Conservation (phyloP, 2,113 vertebrate genomes). For the Brachypteracias leptosomus region DNA sequence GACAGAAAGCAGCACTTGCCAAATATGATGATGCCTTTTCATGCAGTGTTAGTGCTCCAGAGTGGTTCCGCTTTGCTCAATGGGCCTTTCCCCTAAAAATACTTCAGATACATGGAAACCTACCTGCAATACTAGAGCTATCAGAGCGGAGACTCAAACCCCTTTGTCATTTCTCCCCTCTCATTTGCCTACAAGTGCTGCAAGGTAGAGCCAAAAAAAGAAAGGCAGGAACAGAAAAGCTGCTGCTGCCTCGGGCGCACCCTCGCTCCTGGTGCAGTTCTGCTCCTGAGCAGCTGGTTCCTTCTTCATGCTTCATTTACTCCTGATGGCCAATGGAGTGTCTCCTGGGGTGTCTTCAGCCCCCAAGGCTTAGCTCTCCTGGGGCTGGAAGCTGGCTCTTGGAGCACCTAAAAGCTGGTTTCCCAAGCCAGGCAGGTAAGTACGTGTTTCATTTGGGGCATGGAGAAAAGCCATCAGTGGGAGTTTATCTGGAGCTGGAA, state of each 20-base stretch:
- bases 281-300: background rate
- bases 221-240: background rate
- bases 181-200: background rate
- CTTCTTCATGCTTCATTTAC: background rate
- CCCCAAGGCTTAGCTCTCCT: background rate
- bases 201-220: background rate
- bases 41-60: background rate
- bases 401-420: background rate
- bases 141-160: background rate
- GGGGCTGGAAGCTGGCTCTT: background rate
- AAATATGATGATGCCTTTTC: background rate
- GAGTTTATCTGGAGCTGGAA: background rate
- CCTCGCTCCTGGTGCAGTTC: background rate
- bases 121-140: accelerated
- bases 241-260: background rate
- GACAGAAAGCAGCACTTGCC: background rate
- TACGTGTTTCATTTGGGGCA: accelerated
- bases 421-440: background rate
- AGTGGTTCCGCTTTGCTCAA: background rate
- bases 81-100: background rate
- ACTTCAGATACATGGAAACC: background rate
- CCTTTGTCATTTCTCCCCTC: background rate
- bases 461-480: accelerated
- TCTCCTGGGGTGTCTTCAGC: background rate
- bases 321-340: accelerated